Percentiles rank a stretch among this genome's conserved stretches.
Conservation (phyloP, 2,797 vertebrate species). For the Sciaenops ocellatus region DNA sequence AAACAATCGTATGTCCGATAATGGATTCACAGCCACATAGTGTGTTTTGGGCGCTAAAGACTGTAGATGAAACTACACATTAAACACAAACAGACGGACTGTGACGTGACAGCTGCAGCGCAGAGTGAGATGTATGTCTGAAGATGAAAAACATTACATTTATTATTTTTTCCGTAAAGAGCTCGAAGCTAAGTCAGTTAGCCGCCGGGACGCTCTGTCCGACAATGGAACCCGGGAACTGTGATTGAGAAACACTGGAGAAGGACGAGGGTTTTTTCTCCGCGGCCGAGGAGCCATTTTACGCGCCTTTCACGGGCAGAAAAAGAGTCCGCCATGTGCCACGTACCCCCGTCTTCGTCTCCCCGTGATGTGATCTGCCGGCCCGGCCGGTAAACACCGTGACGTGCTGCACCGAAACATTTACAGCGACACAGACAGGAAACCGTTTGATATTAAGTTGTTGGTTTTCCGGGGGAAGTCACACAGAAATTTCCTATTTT, state of each 20-base stretch:
- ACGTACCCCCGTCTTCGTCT: conserved; percentile 25
- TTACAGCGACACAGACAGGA: conserved; percentile 76
- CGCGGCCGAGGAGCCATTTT: conserved; percentile 81
- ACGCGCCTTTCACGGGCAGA: conserved; percentile 69
- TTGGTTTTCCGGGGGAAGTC: conserved; percentile 88
- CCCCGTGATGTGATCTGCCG: background rate
- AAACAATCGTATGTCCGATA: no score
- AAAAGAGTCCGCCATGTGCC: conserved; percentile 76
- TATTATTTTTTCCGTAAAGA: background rate
- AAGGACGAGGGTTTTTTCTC: conserved; percentile 58
- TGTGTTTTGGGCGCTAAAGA: no score
- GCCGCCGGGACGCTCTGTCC: conserved; percentile 37
- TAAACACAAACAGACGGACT: no score
- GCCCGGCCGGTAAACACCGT: background rate
- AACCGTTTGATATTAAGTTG: conserved; percentile 84
- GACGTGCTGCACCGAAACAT: background rate
- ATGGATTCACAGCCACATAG: no score
- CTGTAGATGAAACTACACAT: no score
- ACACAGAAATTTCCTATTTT: conserved; percentile 84
- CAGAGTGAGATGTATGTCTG: no score
- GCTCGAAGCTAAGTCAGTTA: background rate
- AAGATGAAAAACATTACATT: no score
- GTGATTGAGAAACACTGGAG: background rate
- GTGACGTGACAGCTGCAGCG: no score
- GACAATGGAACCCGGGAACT: conserved; percentile 41